A percentile compares a stretch with the other conserved stretches of the same genome.
Conservation (phyloP, 2,888 invertebrate genomes). For the Synanthedon vespiformis region DNA sequence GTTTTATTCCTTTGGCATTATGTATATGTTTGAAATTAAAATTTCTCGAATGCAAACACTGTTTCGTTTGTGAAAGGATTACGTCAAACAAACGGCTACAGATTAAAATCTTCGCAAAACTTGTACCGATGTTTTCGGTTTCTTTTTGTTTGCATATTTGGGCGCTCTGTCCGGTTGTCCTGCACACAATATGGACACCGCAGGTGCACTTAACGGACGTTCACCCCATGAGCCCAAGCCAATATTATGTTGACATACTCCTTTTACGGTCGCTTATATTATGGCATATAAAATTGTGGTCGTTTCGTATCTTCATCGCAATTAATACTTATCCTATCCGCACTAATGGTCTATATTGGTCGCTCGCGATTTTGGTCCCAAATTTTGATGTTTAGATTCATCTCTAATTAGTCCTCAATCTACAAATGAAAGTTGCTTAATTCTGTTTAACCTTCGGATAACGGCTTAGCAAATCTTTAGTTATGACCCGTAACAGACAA, state of each 20-base stretch:
- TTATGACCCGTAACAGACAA: too few species aligned
- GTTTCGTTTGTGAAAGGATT: neutral
- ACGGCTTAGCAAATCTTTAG: too few species aligned
- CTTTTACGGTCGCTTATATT: neutral
- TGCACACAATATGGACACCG: conserved; percentile 11
- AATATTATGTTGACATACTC: neutral
- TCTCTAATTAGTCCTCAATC: too few species aligned
- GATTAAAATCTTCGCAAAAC: conserved; percentile 18
- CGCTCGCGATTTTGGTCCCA: too few species aligned
- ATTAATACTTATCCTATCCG: neutral
- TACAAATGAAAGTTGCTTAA: too few species aligned
- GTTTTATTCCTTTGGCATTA: too few species aligned
- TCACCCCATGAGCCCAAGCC: conserved; percentile 28
- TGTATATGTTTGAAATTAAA: too few species aligned
- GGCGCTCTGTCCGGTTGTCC: conserved; percentile 21
- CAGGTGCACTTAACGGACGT: conserved; percentile 55
- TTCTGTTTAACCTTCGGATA: too few species aligned
- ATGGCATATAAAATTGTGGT: neutral
- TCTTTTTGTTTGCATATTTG: conserved; percentile 49
- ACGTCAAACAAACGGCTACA: neutral
- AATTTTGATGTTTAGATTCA: too few species aligned
- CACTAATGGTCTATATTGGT: too few species aligned
- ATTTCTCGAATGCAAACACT: too few species aligned
- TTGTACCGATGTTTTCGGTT: conserved; percentile 26
- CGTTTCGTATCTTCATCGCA: neutral